These are phyloP conservation scores for Ivindomyrus marchei DNA, from an alignment of 2,113 vertebrate species.

Conservation along the genomic window DNA sequence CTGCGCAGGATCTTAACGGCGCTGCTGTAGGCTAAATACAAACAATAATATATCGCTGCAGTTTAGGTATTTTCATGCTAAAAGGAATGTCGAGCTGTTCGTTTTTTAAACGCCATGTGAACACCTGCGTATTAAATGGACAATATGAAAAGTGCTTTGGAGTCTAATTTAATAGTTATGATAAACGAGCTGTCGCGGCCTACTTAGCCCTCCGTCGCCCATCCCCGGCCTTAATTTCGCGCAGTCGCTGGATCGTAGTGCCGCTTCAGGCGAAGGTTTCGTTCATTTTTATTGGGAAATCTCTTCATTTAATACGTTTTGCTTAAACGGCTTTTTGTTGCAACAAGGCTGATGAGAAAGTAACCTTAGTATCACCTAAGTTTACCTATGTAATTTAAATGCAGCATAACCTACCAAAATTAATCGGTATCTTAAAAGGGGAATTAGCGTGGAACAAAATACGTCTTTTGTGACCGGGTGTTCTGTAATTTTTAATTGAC, in stretches of 20 bases:
- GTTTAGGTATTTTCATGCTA: background rate
- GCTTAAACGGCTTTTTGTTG: background rate
- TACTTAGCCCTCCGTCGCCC: background rate
- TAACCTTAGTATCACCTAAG: background rate
- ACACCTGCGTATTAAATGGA: background rate
- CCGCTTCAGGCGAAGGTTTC: background rate
- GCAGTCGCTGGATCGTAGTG: background rate
- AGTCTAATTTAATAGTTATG: background rate
- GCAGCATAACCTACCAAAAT: background rate
- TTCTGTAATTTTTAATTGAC: background rate
- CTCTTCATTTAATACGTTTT: background rate
- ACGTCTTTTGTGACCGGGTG: background rate
- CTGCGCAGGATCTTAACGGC: background rate
- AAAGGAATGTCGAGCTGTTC: background rate
- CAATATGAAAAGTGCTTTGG: background rate
- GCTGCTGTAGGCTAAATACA: background rate
- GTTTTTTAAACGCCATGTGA: background rate
- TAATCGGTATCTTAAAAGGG: background rate
- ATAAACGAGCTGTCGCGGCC: conserved; percentile 13
- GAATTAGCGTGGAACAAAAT: background rate
- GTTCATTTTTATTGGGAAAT: background rate
- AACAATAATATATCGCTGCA: background rate
- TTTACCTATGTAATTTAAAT: background rate
- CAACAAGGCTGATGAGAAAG: background rate
- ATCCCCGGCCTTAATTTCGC: conserved; percentile 20